These are phyloP conservation scores for Heliconius hewitsoni DNA, from an alignment of 1,140 invertebrate species.

Conservation along the genomic window DNA sequence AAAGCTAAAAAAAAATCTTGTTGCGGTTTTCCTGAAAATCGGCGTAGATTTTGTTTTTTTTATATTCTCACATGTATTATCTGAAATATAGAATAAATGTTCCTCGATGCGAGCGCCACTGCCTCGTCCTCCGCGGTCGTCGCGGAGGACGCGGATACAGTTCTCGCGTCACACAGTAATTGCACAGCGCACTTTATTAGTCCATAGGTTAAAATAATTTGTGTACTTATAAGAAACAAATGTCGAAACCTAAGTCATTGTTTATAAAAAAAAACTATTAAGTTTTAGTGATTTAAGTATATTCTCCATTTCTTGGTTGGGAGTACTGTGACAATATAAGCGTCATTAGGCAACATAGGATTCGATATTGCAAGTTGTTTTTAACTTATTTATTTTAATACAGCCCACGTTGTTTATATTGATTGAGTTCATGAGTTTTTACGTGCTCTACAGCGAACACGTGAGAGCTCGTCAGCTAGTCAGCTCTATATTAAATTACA, in stretches of 20 bases:
- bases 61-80: constrained; percentile 56
- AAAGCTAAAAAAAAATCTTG: constrained; percentile 69
- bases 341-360: constrained; percentile 75
- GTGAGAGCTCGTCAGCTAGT: constrained; percentile 44
- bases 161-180: constrained; percentile 50
- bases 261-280: constrained; percentile 78
- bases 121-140: constrained; percentile 38
- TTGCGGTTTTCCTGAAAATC: constrained; percentile 79
- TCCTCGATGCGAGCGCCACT: constrained; percentile 57
- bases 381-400: constrained; percentile 78
- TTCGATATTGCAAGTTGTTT: constrained; percentile 60
- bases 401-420: constrained; percentile 46
- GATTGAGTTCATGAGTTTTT: constrained; percentile 34
- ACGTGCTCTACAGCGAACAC: constrained; percentile 40
- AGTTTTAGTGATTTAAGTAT: constrained; percentile 76
- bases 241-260: constrained; percentile 81
- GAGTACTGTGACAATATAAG: constrained; percentile 76
- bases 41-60: constrained; percentile 76
- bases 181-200: constrained; percentile 74
- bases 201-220: constrained; percentile 75
- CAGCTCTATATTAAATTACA: constrained; percentile 64
- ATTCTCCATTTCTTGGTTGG: constrained; percentile 77
- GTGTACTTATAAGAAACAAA: constrained; percentile 80
- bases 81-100: constrained; percentile 57
- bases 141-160: constrained; percentile 39